Conservation (phyloP, 2,888 invertebrate genomes). For the Linyphia triangularis region DNA sequence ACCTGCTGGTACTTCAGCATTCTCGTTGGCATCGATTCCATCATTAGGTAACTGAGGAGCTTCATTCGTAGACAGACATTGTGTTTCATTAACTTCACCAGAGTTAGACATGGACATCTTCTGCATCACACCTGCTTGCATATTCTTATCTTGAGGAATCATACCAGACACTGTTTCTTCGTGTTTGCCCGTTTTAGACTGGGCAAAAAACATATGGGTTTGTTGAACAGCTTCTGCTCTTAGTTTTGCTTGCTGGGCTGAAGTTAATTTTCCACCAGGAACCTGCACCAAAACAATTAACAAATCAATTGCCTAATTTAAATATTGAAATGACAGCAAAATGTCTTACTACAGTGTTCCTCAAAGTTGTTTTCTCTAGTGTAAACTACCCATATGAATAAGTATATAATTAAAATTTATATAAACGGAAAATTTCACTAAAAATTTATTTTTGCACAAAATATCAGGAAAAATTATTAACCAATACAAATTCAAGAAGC, state of each 20-base stretch:
- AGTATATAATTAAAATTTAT: no score
- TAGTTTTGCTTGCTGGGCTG: slow-evolving; percentile 77
- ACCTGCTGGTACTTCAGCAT: slow-evolving; percentile 42
- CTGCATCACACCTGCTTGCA: slow-evolving; percentile 33
- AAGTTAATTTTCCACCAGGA: slow-evolving; percentile 75
- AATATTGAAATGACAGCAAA: background rate
- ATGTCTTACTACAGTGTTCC: background rate
- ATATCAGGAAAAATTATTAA: no score
- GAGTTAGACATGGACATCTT: slow-evolving; percentile 38
- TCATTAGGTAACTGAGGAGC: slow-evolving; percentile 15
- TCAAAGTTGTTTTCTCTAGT: no score
- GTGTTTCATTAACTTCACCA: slow-evolving; percentile 49
- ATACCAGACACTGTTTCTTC: slow-evolving; percentile 55
- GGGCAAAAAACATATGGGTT: slow-evolving; percentile 77
- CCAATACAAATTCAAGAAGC: background rate
- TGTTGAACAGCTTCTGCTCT: slow-evolving; percentile 77
- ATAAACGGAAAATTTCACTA: no score
- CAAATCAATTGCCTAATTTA: slow-evolving; percentile 4
- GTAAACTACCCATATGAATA: no score
- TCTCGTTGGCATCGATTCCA: slow-evolving; percentile 46
- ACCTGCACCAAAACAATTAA: slow-evolving; percentile 65
- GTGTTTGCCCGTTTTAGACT: slow-evolving; percentile 65
- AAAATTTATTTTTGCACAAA: no score
- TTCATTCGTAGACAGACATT: slow-evolving; percentile 46
- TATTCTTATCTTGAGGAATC: slow-evolving; percentile 64